Evolutionary conservation across 23 tunicate genomes (phyloP).

Genomic region (Styela clava): DNA sequence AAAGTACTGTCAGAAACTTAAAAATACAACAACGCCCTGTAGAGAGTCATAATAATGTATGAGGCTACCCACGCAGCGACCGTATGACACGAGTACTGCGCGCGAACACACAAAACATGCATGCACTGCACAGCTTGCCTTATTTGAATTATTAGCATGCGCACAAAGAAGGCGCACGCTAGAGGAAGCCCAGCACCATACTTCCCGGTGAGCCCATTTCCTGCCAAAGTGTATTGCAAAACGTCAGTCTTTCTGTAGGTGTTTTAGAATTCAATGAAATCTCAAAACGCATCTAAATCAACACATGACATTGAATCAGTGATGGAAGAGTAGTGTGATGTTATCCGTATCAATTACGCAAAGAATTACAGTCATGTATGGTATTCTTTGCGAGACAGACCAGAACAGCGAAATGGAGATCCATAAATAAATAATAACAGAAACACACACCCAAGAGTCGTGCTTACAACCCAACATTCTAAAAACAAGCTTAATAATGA

Average conservation of each 20-base stretch:
- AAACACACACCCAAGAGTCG: too few species aligned
- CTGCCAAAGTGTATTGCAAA: conserved; percentile 13
- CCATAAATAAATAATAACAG: too few species aligned
- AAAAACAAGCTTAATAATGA: too few species aligned
- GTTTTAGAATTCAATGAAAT: not conserved
- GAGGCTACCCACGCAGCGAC: conserved; percentile 20
- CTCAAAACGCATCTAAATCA: not conserved
- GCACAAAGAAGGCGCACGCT: conserved; percentile 4
- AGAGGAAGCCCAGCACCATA: conserved; percentile 28
- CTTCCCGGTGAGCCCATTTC: conserved; percentile 45
- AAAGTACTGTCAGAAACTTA: too few species aligned
- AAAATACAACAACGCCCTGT: conserved; percentile 33
- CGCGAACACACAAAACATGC: conserved; percentile 7
- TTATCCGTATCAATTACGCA: not conserved
- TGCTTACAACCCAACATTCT: too few species aligned
- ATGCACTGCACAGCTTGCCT: not conserved
- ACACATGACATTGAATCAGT: not conserved
- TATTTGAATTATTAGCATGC: conserved; percentile 7
- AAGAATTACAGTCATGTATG: too few species aligned
- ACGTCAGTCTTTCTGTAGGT: not conserved
- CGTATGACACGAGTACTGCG: not conserved
- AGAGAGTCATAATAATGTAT: conserved; percentile 1
- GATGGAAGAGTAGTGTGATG: not conserved
- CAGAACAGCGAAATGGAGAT: too few species aligned
- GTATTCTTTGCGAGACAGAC: too few species aligned